These are phyloP conservation scores for Agrotis ipsilon DNA, from an alignment of 2,888 invertebrate species.

Conservation along the genomic window DNA sequence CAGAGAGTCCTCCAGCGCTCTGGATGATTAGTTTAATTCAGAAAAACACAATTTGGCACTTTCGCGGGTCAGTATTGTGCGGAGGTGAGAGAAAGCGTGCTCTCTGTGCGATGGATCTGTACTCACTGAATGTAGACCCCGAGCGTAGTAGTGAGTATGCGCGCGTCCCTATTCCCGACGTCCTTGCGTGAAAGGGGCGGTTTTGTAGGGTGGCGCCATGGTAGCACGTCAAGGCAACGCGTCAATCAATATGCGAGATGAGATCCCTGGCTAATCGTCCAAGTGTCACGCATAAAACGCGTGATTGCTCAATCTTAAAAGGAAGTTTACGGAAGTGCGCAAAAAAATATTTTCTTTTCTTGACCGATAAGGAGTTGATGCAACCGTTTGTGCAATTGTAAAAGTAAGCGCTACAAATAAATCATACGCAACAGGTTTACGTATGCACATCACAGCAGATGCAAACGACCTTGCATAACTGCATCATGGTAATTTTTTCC, in stretches of 20 bases:
- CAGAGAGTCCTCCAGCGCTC: conserved; percentile 83
- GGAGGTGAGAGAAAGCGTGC: conserved; percentile 76
- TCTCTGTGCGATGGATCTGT: conserved; percentile 78
- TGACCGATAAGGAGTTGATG: conserved; percentile 41
- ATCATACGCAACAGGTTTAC: conserved; percentile 78
- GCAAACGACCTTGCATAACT: conserved; percentile 76
- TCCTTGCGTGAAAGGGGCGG: conserved; percentile 89
- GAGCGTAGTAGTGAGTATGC: conserved; percentile 82
- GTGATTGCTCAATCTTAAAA: conserved; percentile 52
- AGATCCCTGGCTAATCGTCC: conserved; percentile 79
- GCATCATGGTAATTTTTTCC: conserved; percentile 59
- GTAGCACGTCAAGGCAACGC: conserved; percentile 85
- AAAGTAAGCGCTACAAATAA: conserved; percentile 72
- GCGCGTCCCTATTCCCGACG: conserved; percentile 89
- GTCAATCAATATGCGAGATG: conserved; percentile 91
- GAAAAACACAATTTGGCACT: conserved; percentile 72
- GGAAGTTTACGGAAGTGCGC: conserved; percentile 26
- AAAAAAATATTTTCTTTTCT: conserved; percentile 22
- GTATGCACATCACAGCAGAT: conserved; percentile 78
- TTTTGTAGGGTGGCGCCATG: conserved; percentile 87
- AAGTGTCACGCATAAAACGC: conserved; percentile 64
- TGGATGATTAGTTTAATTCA: conserved; percentile 68
- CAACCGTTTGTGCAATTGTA: conserved; percentile 59
- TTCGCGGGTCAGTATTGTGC: conserved; percentile 75
- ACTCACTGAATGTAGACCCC: conserved; percentile 79